A percentile compares a stretch with the other conserved stretches of the same genome.
These are phyloP conservation scores for Meganola albula DNA, from an alignment of 2,888 invertebrate species.

Conservation along the genomic window DNA sequence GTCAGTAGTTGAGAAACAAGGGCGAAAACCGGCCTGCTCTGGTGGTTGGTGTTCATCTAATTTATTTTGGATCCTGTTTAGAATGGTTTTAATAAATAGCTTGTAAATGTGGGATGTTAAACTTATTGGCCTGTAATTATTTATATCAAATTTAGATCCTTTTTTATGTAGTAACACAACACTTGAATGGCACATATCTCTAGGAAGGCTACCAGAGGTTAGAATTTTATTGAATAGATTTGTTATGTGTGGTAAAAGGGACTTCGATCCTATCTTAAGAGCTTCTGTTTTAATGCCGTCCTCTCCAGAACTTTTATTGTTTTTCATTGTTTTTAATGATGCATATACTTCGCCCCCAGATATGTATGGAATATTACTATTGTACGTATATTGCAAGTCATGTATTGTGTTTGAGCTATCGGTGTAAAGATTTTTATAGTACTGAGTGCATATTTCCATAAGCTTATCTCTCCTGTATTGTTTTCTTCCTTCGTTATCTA, in stretches of 20 bases:
- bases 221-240: not conserved
- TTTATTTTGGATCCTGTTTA: too few relatives aligned
- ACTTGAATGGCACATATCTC: not conserved
- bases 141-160: too few relatives aligned
- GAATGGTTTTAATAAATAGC: too few relatives aligned
- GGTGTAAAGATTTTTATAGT: conserved; percentile 1
- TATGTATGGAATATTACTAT: not conserved
- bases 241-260: not conserved
- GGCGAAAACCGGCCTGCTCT: too few relatives aligned
- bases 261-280: not conserved
- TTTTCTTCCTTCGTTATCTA: not conserved
- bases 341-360: not conserved
- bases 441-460: conserved; percentile 3
- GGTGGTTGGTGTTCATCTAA: too few relatives aligned
- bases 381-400: too few relatives aligned
- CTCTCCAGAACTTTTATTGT: not conserved
- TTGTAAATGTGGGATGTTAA: too few relatives aligned
- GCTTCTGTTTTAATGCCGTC: conserved; percentile 1
- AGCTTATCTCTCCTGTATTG: conserved; percentile 3
- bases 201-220: not conserved
- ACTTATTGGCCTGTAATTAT: too few relatives aligned
- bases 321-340: not conserved
- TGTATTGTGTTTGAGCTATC: not conserved
- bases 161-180: not conserved
- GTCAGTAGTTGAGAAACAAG: too few relatives aligned